Evolutionary conservation across 2,797 vertebrate genomes (phyloP).

Genomic region (Cyprinodon diabolis): DNA sequence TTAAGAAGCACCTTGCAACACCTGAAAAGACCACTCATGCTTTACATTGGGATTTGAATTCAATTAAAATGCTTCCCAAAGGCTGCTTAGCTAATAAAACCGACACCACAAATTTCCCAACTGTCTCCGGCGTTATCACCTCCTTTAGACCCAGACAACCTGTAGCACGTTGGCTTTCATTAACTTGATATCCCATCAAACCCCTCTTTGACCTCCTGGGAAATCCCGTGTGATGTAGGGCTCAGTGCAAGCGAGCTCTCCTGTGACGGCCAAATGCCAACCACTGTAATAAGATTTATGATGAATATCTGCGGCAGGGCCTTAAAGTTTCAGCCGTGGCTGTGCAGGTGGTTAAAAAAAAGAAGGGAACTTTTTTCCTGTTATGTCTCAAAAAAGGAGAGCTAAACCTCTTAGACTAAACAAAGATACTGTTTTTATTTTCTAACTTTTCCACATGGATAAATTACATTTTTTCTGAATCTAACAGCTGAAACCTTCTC

Average conservation of each 20-base stretch:
- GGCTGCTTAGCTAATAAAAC: constrained; percentile 42
- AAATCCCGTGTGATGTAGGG: constrained; percentile 46
- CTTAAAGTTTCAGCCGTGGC: not conserved
- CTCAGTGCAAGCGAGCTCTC: constrained; percentile 36
- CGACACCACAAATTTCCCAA: constrained; percentile 56
- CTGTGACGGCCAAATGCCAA: constrained; percentile 43
- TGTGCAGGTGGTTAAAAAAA: not conserved
- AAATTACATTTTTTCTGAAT: not conserved
- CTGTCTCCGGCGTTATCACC: constrained; percentile 55
- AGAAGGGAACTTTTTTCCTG: not conserved
- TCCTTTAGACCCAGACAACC: constrained; percentile 29
- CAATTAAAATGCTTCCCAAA: constrained; percentile 60
- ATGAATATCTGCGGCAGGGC: constrained; percentile 13
- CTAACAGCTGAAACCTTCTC: not conserved
- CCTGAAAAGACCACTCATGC: constrained; percentile 56
- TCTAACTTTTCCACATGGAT: not conserved
- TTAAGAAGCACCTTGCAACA: constrained; percentile 35
- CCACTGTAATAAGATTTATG: constrained; percentile 26
- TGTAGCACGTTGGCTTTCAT: constrained; percentile 50
- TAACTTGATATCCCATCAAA: constrained; percentile 40
- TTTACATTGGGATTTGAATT: constrained; percentile 42
- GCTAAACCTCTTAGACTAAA: not conserved
- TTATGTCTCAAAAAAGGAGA: not conserved
- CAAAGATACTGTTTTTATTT: not conserved
- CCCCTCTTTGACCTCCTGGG: constrained; percentile 37